Conservation (phyloP, 2,888 invertebrate genomes). For the Strigamia transsilvanica region DNA sequence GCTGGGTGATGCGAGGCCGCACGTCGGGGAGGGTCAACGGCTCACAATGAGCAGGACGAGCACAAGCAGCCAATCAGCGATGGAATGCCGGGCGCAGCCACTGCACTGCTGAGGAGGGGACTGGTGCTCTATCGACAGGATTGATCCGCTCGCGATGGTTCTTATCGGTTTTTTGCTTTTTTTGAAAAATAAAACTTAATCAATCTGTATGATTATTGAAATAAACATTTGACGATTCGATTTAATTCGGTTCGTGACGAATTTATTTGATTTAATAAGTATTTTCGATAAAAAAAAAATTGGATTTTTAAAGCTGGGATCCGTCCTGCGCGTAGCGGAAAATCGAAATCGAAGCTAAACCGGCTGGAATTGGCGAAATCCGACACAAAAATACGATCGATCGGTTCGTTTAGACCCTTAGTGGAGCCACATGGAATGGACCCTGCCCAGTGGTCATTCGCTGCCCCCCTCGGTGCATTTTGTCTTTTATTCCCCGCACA, state of each 20-base stretch:
- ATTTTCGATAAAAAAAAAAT: neutral
- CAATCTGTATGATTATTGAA: no score
- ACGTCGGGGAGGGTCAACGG: neutral
- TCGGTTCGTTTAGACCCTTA: neutral
- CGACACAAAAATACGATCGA: neutral
- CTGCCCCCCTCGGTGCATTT: neutral
- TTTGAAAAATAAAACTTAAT: no score
- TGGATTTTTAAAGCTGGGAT: neutral
- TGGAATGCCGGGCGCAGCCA: neutral
- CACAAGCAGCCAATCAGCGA: neutral
- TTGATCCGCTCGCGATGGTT: neutral
- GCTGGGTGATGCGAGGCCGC: neutral
- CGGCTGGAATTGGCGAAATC: neutral
- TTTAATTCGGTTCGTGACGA: no score
- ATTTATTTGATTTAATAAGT: neutral
- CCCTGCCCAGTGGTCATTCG: neutral
- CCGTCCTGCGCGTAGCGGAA: neutral
- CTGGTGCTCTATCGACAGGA: neutral
- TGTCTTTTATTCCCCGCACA: neutral
- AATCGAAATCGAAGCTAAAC: neutral
- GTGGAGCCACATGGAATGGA: neutral
- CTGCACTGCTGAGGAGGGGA: neutral
- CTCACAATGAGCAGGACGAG: slow-evolving; percentile 2
- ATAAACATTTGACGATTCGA: no score
- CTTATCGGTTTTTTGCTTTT: neutral